Conservation (phyloP, 2,888 invertebrate genomes). For the Sminthurides aquaticus region DNA sequence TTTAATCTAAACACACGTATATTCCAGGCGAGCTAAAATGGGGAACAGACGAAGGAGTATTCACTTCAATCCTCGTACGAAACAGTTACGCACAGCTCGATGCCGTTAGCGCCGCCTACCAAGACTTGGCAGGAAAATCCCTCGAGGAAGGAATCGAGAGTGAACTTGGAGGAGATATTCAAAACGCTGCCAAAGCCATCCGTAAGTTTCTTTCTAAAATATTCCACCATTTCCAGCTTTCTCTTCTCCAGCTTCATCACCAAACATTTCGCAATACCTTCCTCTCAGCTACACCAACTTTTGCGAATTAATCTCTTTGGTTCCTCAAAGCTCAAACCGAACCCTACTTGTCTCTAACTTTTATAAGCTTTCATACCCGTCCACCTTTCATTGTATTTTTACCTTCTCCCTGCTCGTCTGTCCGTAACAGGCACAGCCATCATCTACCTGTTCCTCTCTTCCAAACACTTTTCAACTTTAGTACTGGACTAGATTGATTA, state of each 20-base stretch:
- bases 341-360: too few species aligned
- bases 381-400: too few species aligned
- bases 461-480: too few species aligned
- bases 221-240: neutral
- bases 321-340: too few species aligned
- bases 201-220: slow-evolving; percentile 29
- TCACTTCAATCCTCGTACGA: slow-evolving; percentile 47
- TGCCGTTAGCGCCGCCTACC: slow-evolving; percentile 37
- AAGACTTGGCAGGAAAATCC: slow-evolving; percentile 34
- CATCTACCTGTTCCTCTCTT: too few species aligned
- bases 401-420: too few species aligned
- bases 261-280: neutral
- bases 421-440: too few species aligned
- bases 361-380: too few species aligned
- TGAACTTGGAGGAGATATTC: slow-evolving; percentile 39
- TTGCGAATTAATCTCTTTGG: neutral
- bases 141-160: slow-evolving; percentile 36
- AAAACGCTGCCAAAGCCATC: slow-evolving; percentile 41
- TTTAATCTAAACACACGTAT: too few species aligned
- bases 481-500: too few species aligned
- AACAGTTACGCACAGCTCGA: slow-evolving; percentile 48
- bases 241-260: neutral
- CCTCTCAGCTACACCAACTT: neutral
- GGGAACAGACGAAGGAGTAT: slow-evolving; percentile 47
- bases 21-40: slow-evolving; percentile 44